phyloP scores from a whole-genome alignment of 2,888 invertebrate species.

The Andrena hattorfiana region DNA sequence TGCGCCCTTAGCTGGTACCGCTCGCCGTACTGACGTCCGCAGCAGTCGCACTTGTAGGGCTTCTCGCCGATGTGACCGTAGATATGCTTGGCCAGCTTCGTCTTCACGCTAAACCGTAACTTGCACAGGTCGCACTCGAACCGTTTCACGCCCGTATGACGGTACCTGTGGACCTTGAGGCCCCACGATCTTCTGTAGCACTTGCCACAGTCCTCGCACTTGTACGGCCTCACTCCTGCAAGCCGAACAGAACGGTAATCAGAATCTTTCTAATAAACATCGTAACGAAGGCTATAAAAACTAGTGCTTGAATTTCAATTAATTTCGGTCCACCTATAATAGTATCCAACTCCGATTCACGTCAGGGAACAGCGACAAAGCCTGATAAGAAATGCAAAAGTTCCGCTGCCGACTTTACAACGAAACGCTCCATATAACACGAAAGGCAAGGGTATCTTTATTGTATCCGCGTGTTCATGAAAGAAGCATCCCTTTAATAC shows the following conservation, averaged over 20 bases:
- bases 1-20: slow-evolving; percentile 64
- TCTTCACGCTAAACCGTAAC: slow-evolving; percentile 64
- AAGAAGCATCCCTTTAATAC: slow-evolving; percentile 1
- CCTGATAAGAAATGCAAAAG: no score
- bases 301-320: no score
- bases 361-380: no score
- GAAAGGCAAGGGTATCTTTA: no score
- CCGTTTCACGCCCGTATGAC: slow-evolving; percentile 66
- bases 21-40: slow-evolving; percentile 65
- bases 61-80: slow-evolving; percentile 69
- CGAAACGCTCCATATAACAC: no score
- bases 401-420: no score
- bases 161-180: slow-evolving; percentile 66
- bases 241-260: slow-evolving; percentile 1
- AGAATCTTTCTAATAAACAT: not conserved
- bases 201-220: slow-evolving; percentile 69
- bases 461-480: no score
- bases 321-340: no score
- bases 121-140: slow-evolving; percentile 71
- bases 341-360: no score
- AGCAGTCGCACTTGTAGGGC: slow-evolving; percentile 66
- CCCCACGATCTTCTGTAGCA: slow-evolving; percentile 68
- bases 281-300: not conserved
- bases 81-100: slow-evolving; percentile 69
- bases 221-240: slow-evolving; percentile 65